These are phyloP conservation scores for Endotricha flammealis DNA, from an alignment of 2,888 invertebrate species.

Conservation along the genomic window DNA sequence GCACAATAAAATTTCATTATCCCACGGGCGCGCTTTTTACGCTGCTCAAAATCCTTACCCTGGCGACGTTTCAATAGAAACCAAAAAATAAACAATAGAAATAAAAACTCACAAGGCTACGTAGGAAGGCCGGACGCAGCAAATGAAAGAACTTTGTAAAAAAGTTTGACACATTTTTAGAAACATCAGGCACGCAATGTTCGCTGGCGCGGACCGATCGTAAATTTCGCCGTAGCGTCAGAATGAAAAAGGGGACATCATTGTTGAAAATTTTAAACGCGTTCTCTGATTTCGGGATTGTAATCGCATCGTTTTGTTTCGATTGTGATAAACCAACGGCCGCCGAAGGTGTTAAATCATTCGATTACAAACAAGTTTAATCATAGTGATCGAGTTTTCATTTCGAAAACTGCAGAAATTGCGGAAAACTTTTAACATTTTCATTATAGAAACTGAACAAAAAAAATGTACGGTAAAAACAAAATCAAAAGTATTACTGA, in stretches of 20 bases:
- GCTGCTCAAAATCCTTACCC: conserved; percentile 56
- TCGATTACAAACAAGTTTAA: conserved; percentile 31
- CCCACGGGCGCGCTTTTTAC: conserved; percentile 50
- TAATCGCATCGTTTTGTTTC: conserved; percentile 47
- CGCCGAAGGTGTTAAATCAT: conserved; percentile 10
- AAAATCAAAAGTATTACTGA: too few species aligned
- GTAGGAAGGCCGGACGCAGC: conserved; percentile 66
- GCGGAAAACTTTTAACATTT: too few species aligned
- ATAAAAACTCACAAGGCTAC: conserved; percentile 64
- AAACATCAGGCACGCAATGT: conserved; percentile 74
- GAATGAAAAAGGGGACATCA: conserved; percentile 74
- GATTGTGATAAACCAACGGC: neutral
- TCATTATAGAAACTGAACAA: too few species aligned
- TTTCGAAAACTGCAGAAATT: conserved; percentile 46
- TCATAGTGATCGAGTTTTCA: conserved; percentile 31
- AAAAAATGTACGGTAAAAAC: too few species aligned
- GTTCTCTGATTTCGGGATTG: conserved; percentile 49
- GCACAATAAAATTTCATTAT: conserved; percentile 62
- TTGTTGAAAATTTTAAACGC: conserved; percentile 71
- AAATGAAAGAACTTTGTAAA: conserved; percentile 77
- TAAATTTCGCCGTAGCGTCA: conserved; percentile 73
- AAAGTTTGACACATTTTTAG: conserved; percentile 78
- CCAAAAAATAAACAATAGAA: conserved; percentile 72
- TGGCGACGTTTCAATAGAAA: conserved; percentile 68
- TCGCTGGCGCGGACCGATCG: conserved; percentile 62